Percentiles rank a stretch among this genome's conserved stretches.
Evolutionary conservation across 2,113 vertebrate genomes (phyloP).

Genomic region (Poeciliopsis prolifica): DNA sequence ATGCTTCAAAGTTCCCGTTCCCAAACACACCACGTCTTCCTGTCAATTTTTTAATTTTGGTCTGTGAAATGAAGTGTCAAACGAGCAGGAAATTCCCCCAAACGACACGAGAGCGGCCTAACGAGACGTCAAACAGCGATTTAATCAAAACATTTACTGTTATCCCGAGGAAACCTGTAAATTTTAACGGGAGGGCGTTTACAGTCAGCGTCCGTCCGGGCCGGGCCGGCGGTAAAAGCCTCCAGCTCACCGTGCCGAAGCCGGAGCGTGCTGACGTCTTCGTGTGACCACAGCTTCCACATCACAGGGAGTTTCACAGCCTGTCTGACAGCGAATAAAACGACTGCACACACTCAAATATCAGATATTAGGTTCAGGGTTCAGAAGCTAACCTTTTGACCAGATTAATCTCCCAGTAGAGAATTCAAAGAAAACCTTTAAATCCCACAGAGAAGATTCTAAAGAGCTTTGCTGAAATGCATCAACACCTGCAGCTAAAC

Average conservation of each 20-base stretch:
- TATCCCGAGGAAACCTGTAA: conserved; percentile 6
- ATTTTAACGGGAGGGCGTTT: conserved; percentile 9
- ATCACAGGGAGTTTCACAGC: conserved; percentile 71
- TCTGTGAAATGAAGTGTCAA: conserved; percentile 53
- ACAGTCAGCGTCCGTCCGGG: conserved; percentile 41
- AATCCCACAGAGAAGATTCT: background rate
- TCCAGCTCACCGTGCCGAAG: conserved; percentile 8
- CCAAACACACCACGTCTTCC: conserved; percentile 51
- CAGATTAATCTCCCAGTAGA: background rate
- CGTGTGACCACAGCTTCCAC: conserved; percentile 71
- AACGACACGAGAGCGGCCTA: conserved; percentile 14
- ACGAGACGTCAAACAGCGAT: background rate
- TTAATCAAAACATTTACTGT: conserved; percentile 8
- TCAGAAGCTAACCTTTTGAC: background rate
- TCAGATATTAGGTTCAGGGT: conserved; percentile 1
- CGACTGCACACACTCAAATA: conserved; percentile 18
- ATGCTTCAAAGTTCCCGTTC: conserved; percentile 12
- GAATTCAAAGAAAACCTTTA: background rate
- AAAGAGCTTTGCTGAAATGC: background rate
- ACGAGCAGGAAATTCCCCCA: conserved; percentile 64
- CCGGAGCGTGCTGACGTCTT: conserved; percentile 43
- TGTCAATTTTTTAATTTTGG: conserved; percentile 50
- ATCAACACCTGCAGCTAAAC: background rate
- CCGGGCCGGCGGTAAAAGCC: conserved; percentile 23
- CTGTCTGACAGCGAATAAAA: conserved; percentile 33